Base-by-base conservation (phyloP, 2,113 vertebrate species). In the Halcyon malimbica region DNA sequence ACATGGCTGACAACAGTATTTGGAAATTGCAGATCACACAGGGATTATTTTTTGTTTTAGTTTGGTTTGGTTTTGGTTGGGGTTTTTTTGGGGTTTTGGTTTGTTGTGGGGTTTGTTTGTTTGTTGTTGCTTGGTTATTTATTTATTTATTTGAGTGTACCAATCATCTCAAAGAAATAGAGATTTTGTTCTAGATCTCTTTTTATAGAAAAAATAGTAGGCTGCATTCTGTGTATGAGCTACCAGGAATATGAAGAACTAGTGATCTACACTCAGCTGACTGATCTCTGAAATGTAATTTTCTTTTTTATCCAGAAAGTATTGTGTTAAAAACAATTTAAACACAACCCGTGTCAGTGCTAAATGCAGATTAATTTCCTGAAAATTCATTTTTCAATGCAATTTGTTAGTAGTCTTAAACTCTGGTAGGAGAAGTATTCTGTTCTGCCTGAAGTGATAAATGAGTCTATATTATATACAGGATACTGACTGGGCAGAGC, bases 1-100 rank as follows among this genome's bases (percentile, higher is more conserved):
- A 44, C 63, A 84, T 62, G 71, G 74, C 54, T 57, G 54, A 90
- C 56, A 78, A 71, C 48, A 65, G 44, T 28, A 63, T 67, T 69
- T 42, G 4, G 11, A 93, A 96, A 31, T 64, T 95, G 67, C 50
- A 92, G 88, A 94, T 94, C 93, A 84, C 62, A 62, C 6, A 15
- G 33, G 68, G 63, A 46, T 59, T 91, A 9, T 50, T 48, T 48
- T 48, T 13, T 24, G 35, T 24, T 12, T 9, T 74, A 88, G 44
- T 44, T 67, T 21, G 13, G 13, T 42, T 76, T 12, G 16, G 53
- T 68, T 16, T 42, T 42, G 42, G 42, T 42, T 42, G 0, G 19
- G 15, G 9, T 54, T 53, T 85, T 59, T 29, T 50, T 6, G 42
- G 42, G 42, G 42, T 14, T 42, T 42, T 42, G 42, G 42, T 42